phyloP scores from a whole-genome alignment of 1,140 invertebrate genomes.

The Bilobella aurantiaca region DNA sequence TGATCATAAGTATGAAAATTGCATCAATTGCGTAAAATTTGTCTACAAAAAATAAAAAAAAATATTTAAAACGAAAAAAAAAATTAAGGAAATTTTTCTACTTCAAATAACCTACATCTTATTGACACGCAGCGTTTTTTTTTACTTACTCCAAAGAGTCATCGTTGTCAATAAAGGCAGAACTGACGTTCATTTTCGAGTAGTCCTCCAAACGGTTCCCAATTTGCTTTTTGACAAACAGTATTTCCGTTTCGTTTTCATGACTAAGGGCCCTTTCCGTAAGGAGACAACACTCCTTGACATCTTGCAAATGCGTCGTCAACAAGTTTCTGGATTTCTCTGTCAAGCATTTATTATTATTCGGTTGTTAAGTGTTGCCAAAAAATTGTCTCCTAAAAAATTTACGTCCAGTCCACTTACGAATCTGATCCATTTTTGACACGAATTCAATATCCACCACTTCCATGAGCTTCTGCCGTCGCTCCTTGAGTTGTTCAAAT shows the following conservation, averaged over 20 bases:
- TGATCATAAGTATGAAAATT: too few species aligned
- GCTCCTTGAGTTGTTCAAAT: constrained; percentile 38
- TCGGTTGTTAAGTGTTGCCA: too few species aligned
- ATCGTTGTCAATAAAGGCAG: constrained; percentile 16
- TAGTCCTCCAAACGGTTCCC: constrained; percentile 44
- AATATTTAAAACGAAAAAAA: too few species aligned
- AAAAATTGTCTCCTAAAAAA: too few species aligned
- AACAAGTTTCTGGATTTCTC: constrained; percentile 40
- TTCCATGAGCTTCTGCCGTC: constrained; percentile 41
- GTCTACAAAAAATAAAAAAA: too few species aligned
- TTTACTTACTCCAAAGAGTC: constrained; percentile 31
- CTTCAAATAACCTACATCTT: too few species aligned
- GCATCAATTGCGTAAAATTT: too few species aligned
- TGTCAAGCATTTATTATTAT: too few species aligned
- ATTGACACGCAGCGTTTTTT: background rate
- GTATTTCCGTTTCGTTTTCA: constrained; percentile 46
- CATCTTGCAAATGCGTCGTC: constrained; percentile 41
- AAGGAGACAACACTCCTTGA: constrained; percentile 40
- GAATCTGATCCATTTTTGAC: constrained; percentile 42
- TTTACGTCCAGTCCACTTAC: too few species aligned
- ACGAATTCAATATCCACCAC: constrained; percentile 41
- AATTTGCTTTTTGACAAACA: constrained; percentile 48
- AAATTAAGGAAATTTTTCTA: too few species aligned
- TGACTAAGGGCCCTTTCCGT: constrained; percentile 44
- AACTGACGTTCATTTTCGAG: constrained; percentile 35